These are phyloP conservation scores for Caprella mutica DNA, from an alignment of 2,888 invertebrate genomes.

Conservation along the genomic window DNA sequence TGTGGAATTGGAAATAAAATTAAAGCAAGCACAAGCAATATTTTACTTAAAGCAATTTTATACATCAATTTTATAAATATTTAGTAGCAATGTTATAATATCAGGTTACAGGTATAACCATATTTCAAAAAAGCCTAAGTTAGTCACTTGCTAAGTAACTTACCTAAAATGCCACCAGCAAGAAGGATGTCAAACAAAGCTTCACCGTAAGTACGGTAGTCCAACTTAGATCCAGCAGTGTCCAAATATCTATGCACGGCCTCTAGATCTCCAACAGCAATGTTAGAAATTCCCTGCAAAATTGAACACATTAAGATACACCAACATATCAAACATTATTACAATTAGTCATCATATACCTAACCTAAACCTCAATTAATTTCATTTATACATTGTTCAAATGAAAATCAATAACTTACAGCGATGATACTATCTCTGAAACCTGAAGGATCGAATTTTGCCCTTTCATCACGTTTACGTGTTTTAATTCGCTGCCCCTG, in stretches of 20 bases:
- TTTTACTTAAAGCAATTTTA: no score
- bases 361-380: no score
- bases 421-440: slow-evolving; percentile 94
- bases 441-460: slow-evolving; percentile 97
- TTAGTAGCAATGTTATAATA: no score
- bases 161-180: slow-evolving; percentile 87
- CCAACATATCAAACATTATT: background rate
- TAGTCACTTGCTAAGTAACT: no score
- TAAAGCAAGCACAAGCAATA: no score
- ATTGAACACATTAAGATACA: background rate
- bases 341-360: no score
- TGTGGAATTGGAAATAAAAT: no score
- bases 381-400: no score
- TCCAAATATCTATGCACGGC: slow-evolving; percentile 91
- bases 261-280: slow-evolving; percentile 81
- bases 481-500: slow-evolving; percentile 35
- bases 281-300: slow-evolving; percentile 31
- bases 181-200: slow-evolving; percentile 94
- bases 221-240: slow-evolving; percentile 79
- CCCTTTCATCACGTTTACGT: slow-evolving; percentile 50
- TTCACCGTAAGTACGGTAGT: slow-evolving; percentile 96
- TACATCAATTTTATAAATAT: no score
- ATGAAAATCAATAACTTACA: slow-evolving; percentile 40
- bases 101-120: no score
- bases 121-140: no score